Conservation (phyloP, 1,140 invertebrate genomes). For the Achatina immaculata region DNA sequence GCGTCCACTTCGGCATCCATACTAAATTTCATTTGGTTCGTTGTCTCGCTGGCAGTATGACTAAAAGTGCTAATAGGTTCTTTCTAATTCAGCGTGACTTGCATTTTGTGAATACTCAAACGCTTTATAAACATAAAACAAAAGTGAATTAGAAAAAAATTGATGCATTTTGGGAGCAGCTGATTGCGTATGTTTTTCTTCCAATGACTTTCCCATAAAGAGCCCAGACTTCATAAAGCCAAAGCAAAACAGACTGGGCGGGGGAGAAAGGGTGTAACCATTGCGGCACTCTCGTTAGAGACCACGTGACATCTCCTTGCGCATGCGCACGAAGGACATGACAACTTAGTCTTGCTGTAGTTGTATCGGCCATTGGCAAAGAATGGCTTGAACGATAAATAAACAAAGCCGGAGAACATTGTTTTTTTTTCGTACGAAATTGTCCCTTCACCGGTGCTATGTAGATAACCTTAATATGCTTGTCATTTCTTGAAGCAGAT, state of each 20-base stretch:
- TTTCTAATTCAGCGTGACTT: no score
- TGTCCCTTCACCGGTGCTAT: slow-evolving; percentile 36
- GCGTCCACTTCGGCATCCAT: no score
- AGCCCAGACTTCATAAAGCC: no score
- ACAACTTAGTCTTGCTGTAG: background rate
- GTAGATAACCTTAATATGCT: slow-evolving; percentile 23
- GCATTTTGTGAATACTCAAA: no score
- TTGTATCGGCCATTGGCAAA: slow-evolving; percentile 5
- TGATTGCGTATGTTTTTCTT: no score
- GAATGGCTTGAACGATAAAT: background rate
- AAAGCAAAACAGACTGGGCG: background rate
- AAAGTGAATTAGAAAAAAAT: no score
- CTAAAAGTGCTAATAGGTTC: no score
- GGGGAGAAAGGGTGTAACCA: background rate
- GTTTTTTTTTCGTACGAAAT: slow-evolving; percentile 6
- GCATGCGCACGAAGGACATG: slow-evolving; percentile 1
- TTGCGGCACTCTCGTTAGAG: background rate
- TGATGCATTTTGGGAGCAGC: no score
- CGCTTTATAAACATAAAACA: no score
- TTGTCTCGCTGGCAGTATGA: no score
- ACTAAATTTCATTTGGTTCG: no score
- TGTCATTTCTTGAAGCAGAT: slow-evolving; percentile 28
- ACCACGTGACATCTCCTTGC: slow-evolving; percentile 14
- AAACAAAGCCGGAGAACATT: background rate
- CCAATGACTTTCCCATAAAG: background rate